phyloP scores from a whole-genome alignment of 2,888 invertebrate genomes.

The Aporophyla nigra region DNA sequence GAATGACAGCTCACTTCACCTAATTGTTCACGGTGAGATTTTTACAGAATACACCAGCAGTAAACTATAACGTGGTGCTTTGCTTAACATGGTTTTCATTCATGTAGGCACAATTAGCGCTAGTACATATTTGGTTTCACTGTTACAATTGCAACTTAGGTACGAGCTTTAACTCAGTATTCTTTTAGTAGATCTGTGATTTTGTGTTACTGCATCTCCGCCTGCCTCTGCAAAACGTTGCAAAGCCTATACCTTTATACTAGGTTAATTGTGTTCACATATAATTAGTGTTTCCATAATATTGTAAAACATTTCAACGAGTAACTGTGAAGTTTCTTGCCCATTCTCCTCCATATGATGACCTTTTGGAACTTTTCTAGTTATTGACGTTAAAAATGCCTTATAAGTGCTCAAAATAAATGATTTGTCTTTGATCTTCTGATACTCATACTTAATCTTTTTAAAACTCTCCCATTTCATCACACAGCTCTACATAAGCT shows the following conservation, averaged over 20 bases:
- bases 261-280: no score
- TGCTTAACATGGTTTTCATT: constrained; percentile 13
- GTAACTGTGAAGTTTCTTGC: no score
- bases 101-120: constrained; percentile 26
- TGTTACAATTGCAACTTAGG: constrained; percentile 29
- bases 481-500: background rate
- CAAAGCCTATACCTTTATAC: no score
- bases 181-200: background rate
- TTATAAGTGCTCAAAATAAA: no score
- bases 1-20: background rate
- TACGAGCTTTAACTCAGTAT: constrained; percentile 1
- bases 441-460: background rate
- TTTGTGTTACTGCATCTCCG: background rate
- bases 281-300: no score
- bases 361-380: no score
- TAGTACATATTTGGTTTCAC: constrained; percentile 16
- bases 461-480: background rate
- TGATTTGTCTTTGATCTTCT: no score
- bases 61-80: constrained; percentile 2
- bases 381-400: no score
- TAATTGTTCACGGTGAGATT: background rate
- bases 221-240: background rate
- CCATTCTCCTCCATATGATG: no score
- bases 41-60: background rate
- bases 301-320: no score